phyloP scores from a whole-genome alignment of 1,140 invertebrate species.

The Episyrphus balteatus region DNA sequence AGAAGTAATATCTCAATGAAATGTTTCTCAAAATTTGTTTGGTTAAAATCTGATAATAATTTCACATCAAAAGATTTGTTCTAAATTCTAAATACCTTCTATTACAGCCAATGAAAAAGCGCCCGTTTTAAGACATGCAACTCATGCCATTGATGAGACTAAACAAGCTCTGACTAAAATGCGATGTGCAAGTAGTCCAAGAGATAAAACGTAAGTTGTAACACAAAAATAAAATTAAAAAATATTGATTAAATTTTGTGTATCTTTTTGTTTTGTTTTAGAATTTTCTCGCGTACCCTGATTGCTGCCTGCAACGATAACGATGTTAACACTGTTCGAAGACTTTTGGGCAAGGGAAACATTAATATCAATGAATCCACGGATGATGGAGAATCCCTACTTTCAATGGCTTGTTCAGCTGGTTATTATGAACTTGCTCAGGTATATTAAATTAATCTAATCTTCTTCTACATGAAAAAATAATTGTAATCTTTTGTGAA shows the following conservation, averaged over 20 bases:
- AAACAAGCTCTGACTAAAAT: slow-evolving; percentile 89
- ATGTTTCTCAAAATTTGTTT: too few species aligned
- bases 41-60: too few species aligned
- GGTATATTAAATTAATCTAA: slow-evolving; percentile 8
- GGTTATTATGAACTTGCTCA: slow-evolving; percentile 90
- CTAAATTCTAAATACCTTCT: too few species aligned
- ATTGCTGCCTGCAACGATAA: slow-evolving; percentile 74
- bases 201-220: slow-evolving; percentile 33
- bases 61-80: too few species aligned
- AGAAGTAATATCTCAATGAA: too few species aligned
- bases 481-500: not conserved
- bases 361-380: slow-evolving; percentile 83
- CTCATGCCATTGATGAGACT: slow-evolving; percentile 78
- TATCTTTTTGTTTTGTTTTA: slow-evolving; percentile 8
- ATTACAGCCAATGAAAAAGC: slow-evolving; percentile 58
- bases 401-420: slow-evolving; percentile 85
- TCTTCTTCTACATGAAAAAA: too few species aligned
- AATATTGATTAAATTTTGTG: not conserved
- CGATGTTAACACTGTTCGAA: slow-evolving; percentile 79
- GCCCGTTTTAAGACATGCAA: slow-evolving; percentile 32
- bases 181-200: slow-evolving; percentile 66
- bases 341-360: slow-evolving; percentile 77
- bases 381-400: slow-evolving; percentile 83
- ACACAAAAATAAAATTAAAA: slow-evolving; percentile 1
- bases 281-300: slow-evolving; percentile 32